phyloP scores from a whole-genome alignment of 1,140 invertebrate genomes.

The Kradibia gibbosae region DNA sequence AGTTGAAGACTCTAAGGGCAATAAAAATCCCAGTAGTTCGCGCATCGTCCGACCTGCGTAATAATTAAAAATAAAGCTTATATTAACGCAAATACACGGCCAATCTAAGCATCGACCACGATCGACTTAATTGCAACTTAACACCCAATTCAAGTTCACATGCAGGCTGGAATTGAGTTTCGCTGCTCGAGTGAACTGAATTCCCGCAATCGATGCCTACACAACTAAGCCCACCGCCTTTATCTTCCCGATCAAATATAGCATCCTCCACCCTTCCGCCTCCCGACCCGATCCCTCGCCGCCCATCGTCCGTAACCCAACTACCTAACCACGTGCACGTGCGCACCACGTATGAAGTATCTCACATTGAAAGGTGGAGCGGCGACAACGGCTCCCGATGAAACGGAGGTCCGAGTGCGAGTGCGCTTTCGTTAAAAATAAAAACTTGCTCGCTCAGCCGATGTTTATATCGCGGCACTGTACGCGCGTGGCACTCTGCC shows the following conservation, averaged over 20 bases:
- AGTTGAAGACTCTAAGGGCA: too few species aligned
- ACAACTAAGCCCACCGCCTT: neutral
- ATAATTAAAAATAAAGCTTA: too few species aligned
- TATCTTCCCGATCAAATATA: neutral
- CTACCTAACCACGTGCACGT: too few species aligned
- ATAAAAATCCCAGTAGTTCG: too few species aligned
- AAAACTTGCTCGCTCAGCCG: constrained; percentile 15
- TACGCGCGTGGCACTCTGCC: constrained; percentile 62
- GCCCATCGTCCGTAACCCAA: too few species aligned
- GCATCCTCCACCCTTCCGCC: neutral
- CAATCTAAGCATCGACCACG: neutral
- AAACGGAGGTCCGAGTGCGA: neutral
- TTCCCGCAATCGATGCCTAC: neutral
- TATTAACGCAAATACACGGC: neutral
- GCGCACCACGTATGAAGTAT: too few species aligned
- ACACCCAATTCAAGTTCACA: neutral
- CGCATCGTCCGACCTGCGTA: too few species aligned
- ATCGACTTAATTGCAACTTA: neutral
- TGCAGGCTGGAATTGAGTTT: neutral
- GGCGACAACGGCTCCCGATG: neutral
- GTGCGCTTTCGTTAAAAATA: constrained; percentile 45
- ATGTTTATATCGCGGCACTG: constrained; percentile 50
- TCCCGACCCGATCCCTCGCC: neutral
- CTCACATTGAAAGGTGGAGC: neutral
- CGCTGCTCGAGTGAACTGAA: neutral